Base-by-base conservation (phyloP, 1,140 invertebrate genomes). In the Dermatophagoides farinae region DNA sequence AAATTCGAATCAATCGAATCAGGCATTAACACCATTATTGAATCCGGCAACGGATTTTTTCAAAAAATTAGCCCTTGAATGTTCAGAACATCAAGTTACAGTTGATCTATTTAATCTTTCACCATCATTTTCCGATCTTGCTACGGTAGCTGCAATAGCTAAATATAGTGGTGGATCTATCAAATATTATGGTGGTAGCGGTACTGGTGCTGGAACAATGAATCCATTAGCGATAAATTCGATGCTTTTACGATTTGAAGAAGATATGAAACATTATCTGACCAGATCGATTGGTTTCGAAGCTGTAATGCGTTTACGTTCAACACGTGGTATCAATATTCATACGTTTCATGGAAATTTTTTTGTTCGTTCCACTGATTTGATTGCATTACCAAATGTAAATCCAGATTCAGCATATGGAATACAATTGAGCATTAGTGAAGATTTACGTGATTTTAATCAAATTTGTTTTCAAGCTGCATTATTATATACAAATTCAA, bases 271-370 rank as follows among this genome's bases (percentile, higher is more conserved):
- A 31, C 77, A 95, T 50, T 99, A 99, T 75, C 74, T 99, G 1
- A 87, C 85, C 0, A 78, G 96, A 62, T 97, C 97, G 75, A 93
- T 99, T 66, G 95, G 96, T 40, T 97, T 98, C 71, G 96, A 99
- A 73, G 88, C 96, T 43, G 95, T 99, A 0, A 92, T 99, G 88
- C 79, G 96, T 68, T 83, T 98, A 60, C 78, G 95, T 6, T 97
- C 90, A 70, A 92, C 90, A 10, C 71, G 73, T 79, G 85, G 71
- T 18, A 73, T 98, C 47, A 79, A 85, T 39, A 91, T 98, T 64
- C 90, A 97, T 71, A 92, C 91, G 65, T 99, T 98, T 78, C 92
- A 98, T 76, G 96, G 96, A 11, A 97, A 97, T 72, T 97, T 97
- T 77, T 99, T 98, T 75, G 93, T 99, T 41, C 78, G 96, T 20